Base-by-base conservation (phyloP, 2,797 vertebrate species). In the Gymnodraco acuticeps region DNA sequence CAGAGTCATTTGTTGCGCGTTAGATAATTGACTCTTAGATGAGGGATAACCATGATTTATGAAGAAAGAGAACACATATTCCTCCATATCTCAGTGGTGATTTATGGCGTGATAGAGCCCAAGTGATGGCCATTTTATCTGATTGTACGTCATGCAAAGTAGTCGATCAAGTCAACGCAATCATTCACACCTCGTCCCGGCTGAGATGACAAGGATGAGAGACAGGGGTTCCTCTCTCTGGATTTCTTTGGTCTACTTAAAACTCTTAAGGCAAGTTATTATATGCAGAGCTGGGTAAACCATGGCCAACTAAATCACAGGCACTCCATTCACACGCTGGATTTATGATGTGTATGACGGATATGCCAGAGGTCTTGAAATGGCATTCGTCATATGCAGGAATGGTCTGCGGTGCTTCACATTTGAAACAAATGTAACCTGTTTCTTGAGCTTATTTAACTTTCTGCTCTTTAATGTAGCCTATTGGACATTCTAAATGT, bases 31-130 rank as follows among this genome's bases (percentile, higher is more conserved):
- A 92, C 92, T 91, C 90, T 89, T 88, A 91, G 92, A 94, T 94
- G 88, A 95, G 89, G 88, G 88, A 92, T 93, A 93, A 93, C 88
- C 80, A 73, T 93, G 93, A 94, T 95, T 95, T 94, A 94, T 93
- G 83, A 76, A 85, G 76, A 90, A 92, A 90, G 89, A 86, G 88
- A 89, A 93, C 90, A 93, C 87, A 93, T 93, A 92, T 93, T 94
- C 87, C 86, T 85, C 75, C 83, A 88, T 92, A 91, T 92, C 91
- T 91, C 85, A 83, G 73, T 62, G 60, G 81, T 94, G 94, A 95
- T 95, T 95, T 93, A 95, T 93, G 64, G 64, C 1, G 14, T 8
- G 85, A 92, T 91, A 91, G 83, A 89, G 89, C 82, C 70, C 65
- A 70, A 92, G 88, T 88, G 92, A 94, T 92, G 88, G 91, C 87